A percentile compares a stretch with the other conserved stretches of the same genome.
phyloP scores from a whole-genome alignment of 1,140 invertebrate species.

The Lepidurus arcticus region DNA sequence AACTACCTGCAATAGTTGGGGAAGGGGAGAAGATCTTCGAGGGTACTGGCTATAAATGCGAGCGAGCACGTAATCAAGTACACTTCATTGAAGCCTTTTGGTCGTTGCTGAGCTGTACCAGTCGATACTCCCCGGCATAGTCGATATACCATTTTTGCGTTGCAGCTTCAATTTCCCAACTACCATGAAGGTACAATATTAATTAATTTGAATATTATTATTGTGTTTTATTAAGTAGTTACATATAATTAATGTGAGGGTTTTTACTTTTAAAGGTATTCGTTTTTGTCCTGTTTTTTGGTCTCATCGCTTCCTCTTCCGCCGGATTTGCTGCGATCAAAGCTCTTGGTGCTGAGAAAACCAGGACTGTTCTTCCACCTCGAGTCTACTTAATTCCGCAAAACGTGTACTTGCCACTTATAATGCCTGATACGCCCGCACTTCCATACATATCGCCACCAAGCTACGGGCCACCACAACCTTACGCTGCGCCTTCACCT shows the following conservation, averaged over 20 bases:
- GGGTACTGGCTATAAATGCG: background rate
- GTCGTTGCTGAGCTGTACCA: background rate
- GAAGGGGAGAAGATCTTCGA: background rate
- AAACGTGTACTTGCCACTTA: background rate
- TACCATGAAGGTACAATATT: background rate
- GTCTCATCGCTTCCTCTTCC: background rate
- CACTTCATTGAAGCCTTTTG: background rate
- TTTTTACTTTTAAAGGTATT: background rate
- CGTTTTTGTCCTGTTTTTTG: background rate
- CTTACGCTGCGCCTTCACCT: background rate
- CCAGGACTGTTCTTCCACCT: background rate
- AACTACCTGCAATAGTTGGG: background rate
- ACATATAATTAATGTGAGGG: too few relatives aligned
- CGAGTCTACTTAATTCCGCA: slow-evolving; percentile 9
- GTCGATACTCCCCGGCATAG: background rate
- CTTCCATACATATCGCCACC: background rate
- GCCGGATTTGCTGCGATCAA: background rate
- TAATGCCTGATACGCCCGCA: background rate
- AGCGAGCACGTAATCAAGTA: background rate
- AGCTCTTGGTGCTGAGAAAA: slow-evolving; percentile 2
- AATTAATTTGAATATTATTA: background rate
- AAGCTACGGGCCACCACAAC: background rate
- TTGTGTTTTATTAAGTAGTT: too few relatives aligned
- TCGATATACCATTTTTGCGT: background rate
- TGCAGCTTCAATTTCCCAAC: background rate